Evolutionary conservation across 2,888 invertebrate species (phyloP).

Genomic region (Agonum fuliginosum): DNA sequence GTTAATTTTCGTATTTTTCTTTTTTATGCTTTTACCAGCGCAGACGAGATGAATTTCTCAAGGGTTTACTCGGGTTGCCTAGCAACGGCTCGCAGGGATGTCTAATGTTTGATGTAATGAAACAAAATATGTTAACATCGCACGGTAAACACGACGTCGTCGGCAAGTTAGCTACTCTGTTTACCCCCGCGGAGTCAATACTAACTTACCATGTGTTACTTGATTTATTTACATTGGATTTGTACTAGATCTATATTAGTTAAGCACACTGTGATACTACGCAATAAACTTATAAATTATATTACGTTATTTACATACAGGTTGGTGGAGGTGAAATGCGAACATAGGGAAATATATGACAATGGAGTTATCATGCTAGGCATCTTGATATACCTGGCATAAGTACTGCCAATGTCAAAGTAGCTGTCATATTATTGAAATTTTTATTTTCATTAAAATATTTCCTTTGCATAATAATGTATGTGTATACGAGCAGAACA

Average conservation of each 20-base stretch:
- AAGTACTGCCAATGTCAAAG: too few species aligned
- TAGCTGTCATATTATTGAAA: too few species aligned
- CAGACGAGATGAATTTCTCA: slow-evolving; percentile 42
- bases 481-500: too few species aligned
- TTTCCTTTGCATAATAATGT: too few species aligned
- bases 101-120: slow-evolving; percentile 46
- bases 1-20: slow-evolving; percentile 52
- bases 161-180: not conserved
- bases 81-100: slow-evolving; percentile 7
- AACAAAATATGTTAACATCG: slow-evolving; percentile 41
- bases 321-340: too few species aligned
- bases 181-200: slow-evolving; percentile 5
- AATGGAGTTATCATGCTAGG: too few species aligned
- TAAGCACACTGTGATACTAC: not conserved
- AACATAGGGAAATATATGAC: too few species aligned
- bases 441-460: too few species aligned
- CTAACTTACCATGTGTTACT: not conserved
- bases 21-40: slow-evolving; percentile 43
- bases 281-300: too few species aligned
- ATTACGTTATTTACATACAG: too few species aligned
- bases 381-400: too few species aligned
- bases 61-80: slow-evolving; percentile 23
- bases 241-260: not conserved
- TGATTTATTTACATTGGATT: slow-evolving; percentile 32
- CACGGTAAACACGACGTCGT: slow-evolving; percentile 23